Base-by-base conservation (phyloP, 2,797 vertebrate species). In the Syngnathus rostellatus region DNA sequence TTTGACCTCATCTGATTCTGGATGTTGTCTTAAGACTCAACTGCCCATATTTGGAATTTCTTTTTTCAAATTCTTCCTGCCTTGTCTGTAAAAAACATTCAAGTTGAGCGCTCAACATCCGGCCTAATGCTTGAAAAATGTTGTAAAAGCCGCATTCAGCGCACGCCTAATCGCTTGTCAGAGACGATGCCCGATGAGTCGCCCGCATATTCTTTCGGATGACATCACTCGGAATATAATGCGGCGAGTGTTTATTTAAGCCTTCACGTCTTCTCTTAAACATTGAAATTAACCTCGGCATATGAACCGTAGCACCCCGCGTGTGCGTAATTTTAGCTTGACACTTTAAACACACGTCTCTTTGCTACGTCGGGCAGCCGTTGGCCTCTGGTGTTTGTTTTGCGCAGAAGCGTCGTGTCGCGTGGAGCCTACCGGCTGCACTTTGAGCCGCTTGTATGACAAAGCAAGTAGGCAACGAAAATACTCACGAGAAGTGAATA, bases 281-380 rank as follows among this genome's bases (percentile, higher is more conserved):
- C 78, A 75, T 76, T 74, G 77, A 86, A 88, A 87, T 87, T 84
- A 83, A 74, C 82, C 10, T 71, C 58, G 81, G 71, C 84, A 82
- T 68, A 54, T 69, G 68, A 68, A 85, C 85, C 83, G 64, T 82
- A 81, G 81, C 80, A 77, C 74, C 72, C 83, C 43, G 65, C 75
- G 48, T 17, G 83, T 65, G 77, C 81, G 77, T 85, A 80, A 89
- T 88, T 87, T 84, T 83, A 86, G 85, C 83, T 81, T 78, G 86
- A 89, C 88, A 87, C 86, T 78, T 72, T 78, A 60, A 85, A 84
- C 58, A 68, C 88, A 87, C 89, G 85, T 78, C 41, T 50, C 38
- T 62, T 87, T 73, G 69, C 79, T 81, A 77, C 81, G 79, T 84
- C 67, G 85, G 55, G 86, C 80, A 81, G 79, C 83, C 78, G 75